Evolutionary conservation across 1,140 invertebrate genomes (phyloP).

Genomic region (Drosophila rufa): DNA sequence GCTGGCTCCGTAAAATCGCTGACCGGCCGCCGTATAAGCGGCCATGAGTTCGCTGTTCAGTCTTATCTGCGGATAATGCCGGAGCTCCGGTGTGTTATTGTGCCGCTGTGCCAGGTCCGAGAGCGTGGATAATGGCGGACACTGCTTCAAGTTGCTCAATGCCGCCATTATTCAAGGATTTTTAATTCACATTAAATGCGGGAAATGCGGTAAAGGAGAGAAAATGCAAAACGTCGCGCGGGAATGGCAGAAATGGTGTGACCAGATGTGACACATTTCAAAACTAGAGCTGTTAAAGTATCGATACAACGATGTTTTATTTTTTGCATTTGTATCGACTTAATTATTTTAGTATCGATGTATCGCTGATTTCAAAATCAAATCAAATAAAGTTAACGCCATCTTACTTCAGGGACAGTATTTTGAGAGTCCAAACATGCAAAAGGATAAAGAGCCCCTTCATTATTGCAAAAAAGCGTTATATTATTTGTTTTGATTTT

Average conservation of each 20-base stretch:
- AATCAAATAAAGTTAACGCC: too few relatives aligned
- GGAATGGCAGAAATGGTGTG: neutral
- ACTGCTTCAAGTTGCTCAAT: slow-evolving; percentile 60
- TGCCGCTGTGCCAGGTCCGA: slow-evolving; percentile 9
- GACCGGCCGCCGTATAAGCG: slow-evolving; percentile 9
- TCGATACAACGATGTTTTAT: too few relatives aligned
- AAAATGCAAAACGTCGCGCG: slow-evolving; percentile 11
- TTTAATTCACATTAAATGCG: slow-evolving; percentile 1
- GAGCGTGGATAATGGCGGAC: slow-evolving; percentile 36
- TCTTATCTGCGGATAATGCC: slow-evolving; percentile 54
- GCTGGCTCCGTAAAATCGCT: slow-evolving; percentile 19
- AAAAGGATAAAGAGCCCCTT: too few relatives aligned
- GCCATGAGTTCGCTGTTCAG: slow-evolving; percentile 43
- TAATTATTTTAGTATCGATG: too few relatives aligned
- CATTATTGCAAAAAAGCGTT: too few relatives aligned
- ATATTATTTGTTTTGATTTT: too few relatives aligned
- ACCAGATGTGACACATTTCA: neutral
- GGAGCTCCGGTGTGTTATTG: slow-evolving; percentile 24
- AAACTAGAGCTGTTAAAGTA: too few relatives aligned
- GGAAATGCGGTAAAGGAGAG: neutral
- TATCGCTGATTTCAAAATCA: too few relatives aligned
- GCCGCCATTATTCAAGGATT: slow-evolving; percentile 44
- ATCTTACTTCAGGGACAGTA: too few relatives aligned
- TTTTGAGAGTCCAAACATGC: too few relatives aligned
- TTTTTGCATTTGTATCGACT: too few relatives aligned